Conservation (phyloP, 1,140 invertebrate species). For the Pristionchus pacificus region DNA sequence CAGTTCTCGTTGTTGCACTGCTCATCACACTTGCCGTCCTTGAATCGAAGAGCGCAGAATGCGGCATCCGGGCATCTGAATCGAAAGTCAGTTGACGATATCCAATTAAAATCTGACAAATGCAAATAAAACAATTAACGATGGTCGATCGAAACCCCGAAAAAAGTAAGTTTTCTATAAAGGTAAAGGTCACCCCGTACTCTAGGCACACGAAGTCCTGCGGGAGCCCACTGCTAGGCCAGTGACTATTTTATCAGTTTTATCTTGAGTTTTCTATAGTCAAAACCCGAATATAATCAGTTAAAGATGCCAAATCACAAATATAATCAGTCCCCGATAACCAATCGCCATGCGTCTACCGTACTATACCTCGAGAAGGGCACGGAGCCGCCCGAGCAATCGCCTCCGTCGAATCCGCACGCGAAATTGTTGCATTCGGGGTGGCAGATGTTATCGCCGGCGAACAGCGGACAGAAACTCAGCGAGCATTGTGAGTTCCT, state of each 20-base stretch:
- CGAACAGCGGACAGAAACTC: constrained; percentile 26
- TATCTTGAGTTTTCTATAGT: too few relatives aligned
- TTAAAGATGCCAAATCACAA: too few relatives aligned
- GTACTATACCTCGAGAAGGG: constrained; percentile 84
- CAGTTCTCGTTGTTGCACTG: constrained; percentile 83
- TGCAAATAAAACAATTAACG: too few relatives aligned
- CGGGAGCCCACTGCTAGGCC: too few relatives aligned
- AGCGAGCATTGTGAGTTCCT: constrained; percentile 25
- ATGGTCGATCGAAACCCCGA: too few relatives aligned
- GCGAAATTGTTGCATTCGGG: constrained; percentile 76
- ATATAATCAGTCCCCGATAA: too few relatives aligned
- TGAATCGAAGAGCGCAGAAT: constrained; percentile 28
- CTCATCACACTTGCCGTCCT: constrained; percentile 12
- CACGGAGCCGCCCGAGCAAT: constrained; percentile 79
- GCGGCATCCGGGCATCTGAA: constrained; percentile 2
- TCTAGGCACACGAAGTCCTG: too few relatives aligned
- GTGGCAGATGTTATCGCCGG: constrained; percentile 43
- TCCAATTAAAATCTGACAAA: too few relatives aligned
- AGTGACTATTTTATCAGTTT: too few relatives aligned
- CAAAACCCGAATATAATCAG: too few relatives aligned
- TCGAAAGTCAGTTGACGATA: background rate
- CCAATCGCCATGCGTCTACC: constrained; percentile 78
- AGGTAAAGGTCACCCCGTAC: too few relatives aligned
- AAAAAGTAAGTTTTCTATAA: too few relatives aligned
- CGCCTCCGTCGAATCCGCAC: constrained; percentile 89